Conservation (phyloP, 1,140 invertebrate genomes). For the Rhagoletis zephyria region DNA sequence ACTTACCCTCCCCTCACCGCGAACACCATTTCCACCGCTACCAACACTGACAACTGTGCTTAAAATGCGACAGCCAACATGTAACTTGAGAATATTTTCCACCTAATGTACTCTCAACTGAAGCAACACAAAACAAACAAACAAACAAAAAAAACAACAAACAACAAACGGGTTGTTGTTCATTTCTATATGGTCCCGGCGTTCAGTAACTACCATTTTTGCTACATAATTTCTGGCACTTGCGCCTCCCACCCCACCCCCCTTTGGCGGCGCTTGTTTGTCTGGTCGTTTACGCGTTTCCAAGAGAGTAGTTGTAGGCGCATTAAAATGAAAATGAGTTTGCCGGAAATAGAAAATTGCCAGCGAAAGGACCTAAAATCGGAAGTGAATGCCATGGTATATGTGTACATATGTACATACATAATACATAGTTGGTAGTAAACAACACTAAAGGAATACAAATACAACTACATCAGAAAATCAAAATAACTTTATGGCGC, state of each 20-base stretch:
- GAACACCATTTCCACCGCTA: not conserved
- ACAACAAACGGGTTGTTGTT: not conserved
- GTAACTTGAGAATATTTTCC: not conserved
- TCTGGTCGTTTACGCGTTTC: not conserved
- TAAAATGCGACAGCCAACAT: not conserved
- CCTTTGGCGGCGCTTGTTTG: not conserved
- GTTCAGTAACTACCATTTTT: not conserved
- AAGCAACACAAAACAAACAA: not conserved
- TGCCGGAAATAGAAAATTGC: slow-evolving; percentile 43
- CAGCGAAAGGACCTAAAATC: slow-evolving; percentile 26
- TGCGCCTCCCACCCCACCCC: not conserved
- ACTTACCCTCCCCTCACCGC: not conserved
- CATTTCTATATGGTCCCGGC: not conserved
- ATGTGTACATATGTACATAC: no score
- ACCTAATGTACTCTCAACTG: not conserved
- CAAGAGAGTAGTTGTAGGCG: not conserved
- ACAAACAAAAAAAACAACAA: not conserved
- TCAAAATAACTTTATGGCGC: slow-evolving; percentile 49
- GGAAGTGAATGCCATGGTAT: not conserved
- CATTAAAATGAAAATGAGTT: slow-evolving; percentile 52
- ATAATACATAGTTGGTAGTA: not conserved
- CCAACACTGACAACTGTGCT: not conserved
- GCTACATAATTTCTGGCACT: not conserved
- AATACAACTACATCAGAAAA: not conserved
- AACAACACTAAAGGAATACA: slow-evolving; percentile 14